These are phyloP conservation scores for Bungarus multicinctus DNA, from an alignment of 2,113 vertebrate genomes.

Conservation along the genomic window DNA sequence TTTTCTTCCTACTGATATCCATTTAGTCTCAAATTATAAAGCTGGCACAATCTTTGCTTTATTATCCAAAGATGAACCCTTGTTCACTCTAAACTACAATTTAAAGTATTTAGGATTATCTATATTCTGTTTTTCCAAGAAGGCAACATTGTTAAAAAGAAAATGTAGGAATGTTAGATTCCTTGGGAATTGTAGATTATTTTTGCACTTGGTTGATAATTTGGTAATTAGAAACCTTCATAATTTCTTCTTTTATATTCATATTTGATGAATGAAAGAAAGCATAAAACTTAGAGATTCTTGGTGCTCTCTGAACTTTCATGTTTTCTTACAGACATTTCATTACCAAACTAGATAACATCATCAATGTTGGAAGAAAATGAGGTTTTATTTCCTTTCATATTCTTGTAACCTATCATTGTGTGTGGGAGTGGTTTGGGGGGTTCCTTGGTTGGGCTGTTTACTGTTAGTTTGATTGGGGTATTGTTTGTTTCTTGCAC, in stretches of 20 bases:
- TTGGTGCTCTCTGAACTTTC: background rate
- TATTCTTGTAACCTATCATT: background rate
- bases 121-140: background rate
- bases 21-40: background rate
- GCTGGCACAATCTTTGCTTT: background rate
- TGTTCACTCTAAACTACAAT: background rate
- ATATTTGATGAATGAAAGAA: background rate
- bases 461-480: background rate
- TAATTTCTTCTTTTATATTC: background rate
- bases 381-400: background rate
- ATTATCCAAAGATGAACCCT: background rate
- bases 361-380: background rate
- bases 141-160: background rate
- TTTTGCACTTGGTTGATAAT: conserved; percentile 24
- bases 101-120: background rate
- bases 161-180: background rate
- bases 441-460: background rate
- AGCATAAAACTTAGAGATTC: background rate
- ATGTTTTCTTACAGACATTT: background rate
- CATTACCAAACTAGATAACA: background rate
- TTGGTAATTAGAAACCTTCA: conserved; percentile 20
- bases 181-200: conserved; percentile 7
- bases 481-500: background rate
- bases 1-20: background rate
- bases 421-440: background rate